phyloP scores from a whole-genome alignment of 2,113 vertebrate genomes.

The Ameiurus melas region DNA sequence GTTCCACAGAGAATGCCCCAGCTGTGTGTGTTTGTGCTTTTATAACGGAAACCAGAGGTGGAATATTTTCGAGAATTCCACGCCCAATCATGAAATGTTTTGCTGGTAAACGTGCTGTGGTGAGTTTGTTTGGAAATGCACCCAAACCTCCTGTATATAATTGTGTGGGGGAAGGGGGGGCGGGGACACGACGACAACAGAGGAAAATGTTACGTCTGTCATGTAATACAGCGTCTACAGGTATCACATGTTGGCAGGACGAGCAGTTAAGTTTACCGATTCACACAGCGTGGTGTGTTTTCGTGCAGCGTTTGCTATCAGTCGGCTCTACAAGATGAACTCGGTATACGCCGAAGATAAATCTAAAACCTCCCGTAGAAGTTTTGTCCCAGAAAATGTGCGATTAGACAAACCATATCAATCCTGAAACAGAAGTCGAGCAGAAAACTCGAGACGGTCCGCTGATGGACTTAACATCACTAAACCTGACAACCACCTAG shows the following conservation, averaged over 20 bases:
- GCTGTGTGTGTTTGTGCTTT: slow-evolving; percentile 34
- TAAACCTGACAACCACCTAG: slow-evolving; percentile 31
- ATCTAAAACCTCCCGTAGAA: not conserved
- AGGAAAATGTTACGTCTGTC: not conserved
- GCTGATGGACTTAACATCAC: not conserved
- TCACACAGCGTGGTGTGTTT: not conserved
- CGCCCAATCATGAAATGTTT: not conserved
- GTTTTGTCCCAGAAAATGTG: not conserved
- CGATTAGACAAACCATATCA: not conserved
- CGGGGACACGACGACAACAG: too few relatives aligned
- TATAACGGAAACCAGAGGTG: slow-evolving; percentile 15
- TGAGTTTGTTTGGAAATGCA: not conserved
- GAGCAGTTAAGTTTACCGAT: not conserved
- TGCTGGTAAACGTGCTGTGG: not conserved
- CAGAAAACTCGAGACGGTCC: not conserved
- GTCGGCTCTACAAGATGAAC: not conserved
- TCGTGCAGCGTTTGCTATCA: too few relatives aligned
- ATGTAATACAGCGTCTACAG: not conserved
- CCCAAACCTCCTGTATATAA: not conserved
- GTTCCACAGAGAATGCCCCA: not conserved
- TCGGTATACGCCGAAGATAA: not conserved
- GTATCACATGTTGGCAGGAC: not conserved
- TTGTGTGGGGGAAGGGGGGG: not conserved
- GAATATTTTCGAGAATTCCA: slow-evolving; percentile 24
- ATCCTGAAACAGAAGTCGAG: not conserved